Base-by-base conservation (phyloP, 2,113 vertebrate genomes). In the Oreochromis aureus region DNA sequence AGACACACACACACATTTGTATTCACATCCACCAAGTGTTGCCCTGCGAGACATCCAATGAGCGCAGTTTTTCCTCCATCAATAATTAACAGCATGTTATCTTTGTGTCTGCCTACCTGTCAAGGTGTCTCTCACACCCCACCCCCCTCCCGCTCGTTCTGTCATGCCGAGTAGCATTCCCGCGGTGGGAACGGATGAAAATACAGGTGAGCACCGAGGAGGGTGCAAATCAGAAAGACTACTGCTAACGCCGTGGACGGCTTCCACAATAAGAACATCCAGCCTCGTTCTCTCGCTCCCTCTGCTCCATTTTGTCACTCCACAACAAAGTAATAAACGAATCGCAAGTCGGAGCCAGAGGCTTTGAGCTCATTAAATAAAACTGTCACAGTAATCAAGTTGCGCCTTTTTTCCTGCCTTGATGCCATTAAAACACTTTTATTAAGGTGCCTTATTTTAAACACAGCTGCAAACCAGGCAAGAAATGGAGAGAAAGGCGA, bases 301-400 rank as follows among this genome's bases (percentile, higher is more conserved):
- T 46, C 80, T 2, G 83, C 58, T 87, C 86, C 71, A 34, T 87
- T 94, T 89, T 92, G 91, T 92, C 93, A 93, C 91, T 58, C 76
- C 90, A 84, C 88, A 92, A 94, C 93, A 95, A 93, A 94, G 93
- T 92, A 89, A 95, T 95, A 94, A 93, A 94, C 34, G 36, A 71
- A 91, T 78, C 27, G 63, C 59, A 51, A 90, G 89, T 91, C 81
- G 59, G 88, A 93, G 93, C 94, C 90, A 87, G 85, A 90, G 92
- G 96, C 95, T 92, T 94, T 90, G 87, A 91, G 94, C 93, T 94
- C 94, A 94, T 95, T 96, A 95, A 94, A 94, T 92, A 91, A 94
- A 95, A 94, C 71, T 83, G 86, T 93, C 91, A 88, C 94, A 86
- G 91, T 95, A 94, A 95, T 96, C 91, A 95, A 92, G 88, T 92